Conservation (phyloP, 1,140 invertebrate genomes). For the Zaprionus capensis region DNA sequence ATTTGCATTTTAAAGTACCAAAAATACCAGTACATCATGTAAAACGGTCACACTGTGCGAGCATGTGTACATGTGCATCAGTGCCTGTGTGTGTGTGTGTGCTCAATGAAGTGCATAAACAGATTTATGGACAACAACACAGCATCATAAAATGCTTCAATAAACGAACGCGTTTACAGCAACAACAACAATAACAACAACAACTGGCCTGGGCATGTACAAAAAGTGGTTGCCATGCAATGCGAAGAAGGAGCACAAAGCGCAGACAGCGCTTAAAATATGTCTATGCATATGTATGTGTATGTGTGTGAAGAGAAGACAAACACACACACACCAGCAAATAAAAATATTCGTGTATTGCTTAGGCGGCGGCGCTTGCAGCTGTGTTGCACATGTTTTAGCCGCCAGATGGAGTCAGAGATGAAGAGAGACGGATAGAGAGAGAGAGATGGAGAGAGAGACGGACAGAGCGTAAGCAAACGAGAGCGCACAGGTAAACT, state of each 20-base stretch:
- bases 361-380: conserved; percentile 49
- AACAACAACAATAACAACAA: conserved; percentile 44
- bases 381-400: conserved; percentile 73
- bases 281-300: conserved; percentile 22
- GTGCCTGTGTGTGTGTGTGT: conserved; percentile 23
- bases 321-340: neutral
- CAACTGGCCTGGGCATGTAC: conserved; percentile 39
- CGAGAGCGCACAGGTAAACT: conserved; percentile 37
- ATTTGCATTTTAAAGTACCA: conserved; percentile 2
- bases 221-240: conserved; percentile 72
- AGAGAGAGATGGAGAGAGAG: conserved; percentile 21
- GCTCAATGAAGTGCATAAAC: conserved; percentile 79
- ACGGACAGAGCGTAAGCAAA: neutral
- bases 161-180: conserved; percentile 77
- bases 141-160: conserved; percentile 81
- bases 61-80: neutral
- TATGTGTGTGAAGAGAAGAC: neutral
- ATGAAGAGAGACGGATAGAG: conserved; percentile 10
- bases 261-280: conserved; percentile 66
- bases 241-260: conserved; percentile 70
- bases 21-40: neutral
- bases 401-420: conserved; percentile 39
- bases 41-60: neutral
- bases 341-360: conserved; percentile 13
- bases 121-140: conserved; percentile 74